Evolutionary conservation across 2,113 vertebrate species (phyloP).

Genomic region (Progne subis): DNA sequence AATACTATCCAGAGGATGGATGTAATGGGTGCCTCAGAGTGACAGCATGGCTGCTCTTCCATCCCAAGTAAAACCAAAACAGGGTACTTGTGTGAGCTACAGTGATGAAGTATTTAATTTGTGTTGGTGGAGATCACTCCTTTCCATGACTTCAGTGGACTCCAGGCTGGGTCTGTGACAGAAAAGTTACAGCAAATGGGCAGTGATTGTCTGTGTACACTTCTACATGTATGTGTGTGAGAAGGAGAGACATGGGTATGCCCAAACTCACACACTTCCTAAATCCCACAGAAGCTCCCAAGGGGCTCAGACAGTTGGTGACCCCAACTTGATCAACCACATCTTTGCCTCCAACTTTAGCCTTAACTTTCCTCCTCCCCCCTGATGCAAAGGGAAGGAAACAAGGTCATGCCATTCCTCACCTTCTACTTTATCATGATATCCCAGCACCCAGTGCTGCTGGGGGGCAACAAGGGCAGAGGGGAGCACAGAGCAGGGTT

Average conservation of each 20-base stretch:
- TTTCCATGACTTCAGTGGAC: neutral
- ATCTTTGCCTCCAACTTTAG: neutral
- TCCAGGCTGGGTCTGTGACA: neutral
- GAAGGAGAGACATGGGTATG: neutral
- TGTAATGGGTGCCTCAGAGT: neutral
- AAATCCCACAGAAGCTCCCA: neutral
- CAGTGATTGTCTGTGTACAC: neutral
- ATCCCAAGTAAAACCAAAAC: neutral
- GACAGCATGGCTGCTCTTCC: neutral
- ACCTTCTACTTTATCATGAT: neutral
- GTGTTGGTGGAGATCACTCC: neutral
- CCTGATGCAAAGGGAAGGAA: neutral
- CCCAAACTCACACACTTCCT: neutral
- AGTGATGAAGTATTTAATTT: neutral
- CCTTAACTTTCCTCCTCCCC: neutral
- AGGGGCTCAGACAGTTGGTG: rapidly evolving
- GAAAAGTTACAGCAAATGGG: neutral
- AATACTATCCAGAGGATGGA: neutral
- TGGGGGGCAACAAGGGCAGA: neutral
- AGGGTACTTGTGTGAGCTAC: neutral
- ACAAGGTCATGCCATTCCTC: rapidly evolving
- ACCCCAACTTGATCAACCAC: neutral
- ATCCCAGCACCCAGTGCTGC: neutral
- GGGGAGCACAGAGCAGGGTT: neutral
- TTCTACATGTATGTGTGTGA: rapidly evolving